These are phyloP conservation scores for Lepilemur septentrionalis DNA, from an alignment of 2,797 vertebrate genomes.

Conservation along the genomic window DNA sequence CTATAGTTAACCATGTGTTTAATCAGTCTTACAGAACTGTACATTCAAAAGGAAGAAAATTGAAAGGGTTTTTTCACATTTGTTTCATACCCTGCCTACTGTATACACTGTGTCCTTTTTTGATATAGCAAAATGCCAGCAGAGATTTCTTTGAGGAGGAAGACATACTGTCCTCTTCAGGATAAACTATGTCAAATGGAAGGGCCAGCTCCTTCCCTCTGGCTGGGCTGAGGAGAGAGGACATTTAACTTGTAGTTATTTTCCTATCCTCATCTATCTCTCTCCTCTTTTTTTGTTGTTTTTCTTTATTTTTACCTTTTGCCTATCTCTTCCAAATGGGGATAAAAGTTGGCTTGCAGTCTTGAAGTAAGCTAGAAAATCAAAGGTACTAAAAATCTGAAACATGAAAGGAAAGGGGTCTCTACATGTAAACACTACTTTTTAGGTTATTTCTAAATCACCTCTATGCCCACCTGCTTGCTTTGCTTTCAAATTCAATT, in stretches of 20 bases:
- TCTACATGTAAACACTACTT: background rate
- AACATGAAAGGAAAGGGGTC: slow-evolving; percentile 19
- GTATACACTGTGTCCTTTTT: background rate
- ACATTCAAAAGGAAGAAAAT: slow-evolving; percentile 15
- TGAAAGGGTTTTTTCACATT: background rate
- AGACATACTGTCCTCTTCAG: background rate
- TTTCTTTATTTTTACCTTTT: background rate
- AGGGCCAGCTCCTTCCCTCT: background rate
- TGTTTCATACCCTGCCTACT: background rate
- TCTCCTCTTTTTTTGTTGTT: background rate
- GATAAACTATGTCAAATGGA: slow-evolving; percentile 48
- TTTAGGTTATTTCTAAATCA: background rate
- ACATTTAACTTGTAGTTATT: slow-evolving; percentile 26
- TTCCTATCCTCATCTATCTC: background rate
- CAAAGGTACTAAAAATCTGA: slow-evolving; percentile 15
- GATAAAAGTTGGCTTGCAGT: background rate
- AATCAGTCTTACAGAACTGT: background rate
- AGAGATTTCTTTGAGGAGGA: slow-evolving; percentile 42
- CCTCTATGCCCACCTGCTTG: background rate
- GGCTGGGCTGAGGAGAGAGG: background rate
- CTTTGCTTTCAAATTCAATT: background rate
- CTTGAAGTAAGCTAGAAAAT: slow-evolving; percentile 28
- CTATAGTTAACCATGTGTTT: background rate
- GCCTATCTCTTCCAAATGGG: background rate
- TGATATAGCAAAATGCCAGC: background rate